Conservation (phyloP, 1,140 invertebrate species). For the Glossosoma conforme region DNA sequence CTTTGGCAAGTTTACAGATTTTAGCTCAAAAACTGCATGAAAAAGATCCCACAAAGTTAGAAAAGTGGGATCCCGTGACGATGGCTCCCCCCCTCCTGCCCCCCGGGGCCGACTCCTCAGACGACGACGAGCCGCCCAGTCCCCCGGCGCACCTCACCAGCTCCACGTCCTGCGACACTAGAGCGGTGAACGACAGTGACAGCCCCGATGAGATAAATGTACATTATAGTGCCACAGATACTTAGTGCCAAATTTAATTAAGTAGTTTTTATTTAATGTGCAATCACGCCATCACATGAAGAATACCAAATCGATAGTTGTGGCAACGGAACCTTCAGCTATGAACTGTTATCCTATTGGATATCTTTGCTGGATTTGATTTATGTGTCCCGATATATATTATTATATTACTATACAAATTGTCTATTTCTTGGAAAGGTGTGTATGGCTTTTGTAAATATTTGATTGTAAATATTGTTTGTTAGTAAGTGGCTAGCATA, state of each 20-base stretch:
- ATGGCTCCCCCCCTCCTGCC: constrained; percentile 30
- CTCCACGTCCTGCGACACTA: constrained; percentile 40
- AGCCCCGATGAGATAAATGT: constrained; percentile 42
- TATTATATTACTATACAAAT: constrained; percentile 1
- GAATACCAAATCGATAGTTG: constrained; percentile 17
- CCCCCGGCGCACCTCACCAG: constrained; percentile 34
- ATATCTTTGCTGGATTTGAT: background rate
- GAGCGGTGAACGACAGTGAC: constrained; percentile 43
- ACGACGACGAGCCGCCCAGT: constrained; percentile 41
- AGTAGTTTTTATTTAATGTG: constrained; percentile 30
- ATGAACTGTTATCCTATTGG: too few relatives aligned
- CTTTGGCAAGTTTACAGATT: constrained; percentile 73
- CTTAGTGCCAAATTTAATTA: constrained; percentile 53
- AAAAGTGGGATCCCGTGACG: constrained; percentile 52
- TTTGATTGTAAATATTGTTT: too few relatives aligned
- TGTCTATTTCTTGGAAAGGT: constrained; percentile 1
- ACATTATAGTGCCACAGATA: constrained; percentile 53
- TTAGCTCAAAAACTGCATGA: constrained; percentile 78
- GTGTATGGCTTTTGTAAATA: too few relatives aligned
- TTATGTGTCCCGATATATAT: background rate
- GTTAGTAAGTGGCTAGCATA: too few relatives aligned
- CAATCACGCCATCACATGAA: constrained; percentile 21
- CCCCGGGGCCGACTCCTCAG: constrained; percentile 40
- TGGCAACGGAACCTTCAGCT: too few relatives aligned
- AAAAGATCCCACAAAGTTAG: constrained; percentile 71